Evolutionary conservation across 2,113 vertebrate genomes (phyloP).

Genomic region (Erythrocercus mccallii): DNA sequence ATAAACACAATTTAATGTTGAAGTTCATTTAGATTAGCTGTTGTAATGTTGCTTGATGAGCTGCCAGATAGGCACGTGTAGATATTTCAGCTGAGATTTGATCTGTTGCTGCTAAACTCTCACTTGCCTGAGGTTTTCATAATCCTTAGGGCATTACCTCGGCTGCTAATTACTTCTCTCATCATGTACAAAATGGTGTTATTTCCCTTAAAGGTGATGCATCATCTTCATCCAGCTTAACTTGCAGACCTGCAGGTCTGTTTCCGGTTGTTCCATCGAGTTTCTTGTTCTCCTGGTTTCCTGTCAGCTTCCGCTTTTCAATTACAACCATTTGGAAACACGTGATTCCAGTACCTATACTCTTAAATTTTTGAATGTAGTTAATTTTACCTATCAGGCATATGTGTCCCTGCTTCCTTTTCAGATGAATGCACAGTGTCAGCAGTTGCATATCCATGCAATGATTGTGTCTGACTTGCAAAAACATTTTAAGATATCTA

Average conservation of each 20-base stretch:
- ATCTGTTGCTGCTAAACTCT: constrained; percentile 46
- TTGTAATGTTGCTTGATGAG: constrained; percentile 30
- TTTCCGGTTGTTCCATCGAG: constrained; percentile 1
- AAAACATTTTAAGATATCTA: background rate
- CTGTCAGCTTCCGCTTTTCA: constrained; percentile 35
- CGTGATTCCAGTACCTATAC: background rate
- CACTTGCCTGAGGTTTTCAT: constrained; percentile 51
- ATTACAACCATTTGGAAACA: background rate
- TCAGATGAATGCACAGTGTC: background rate
- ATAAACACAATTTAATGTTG: constrained; percentile 25
- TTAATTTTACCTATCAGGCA: constrained; percentile 5
- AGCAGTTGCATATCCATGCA: background rate
- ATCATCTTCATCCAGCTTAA: constrained; percentile 18
- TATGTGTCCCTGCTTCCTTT: background rate
- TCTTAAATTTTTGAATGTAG: constrained; percentile 33
- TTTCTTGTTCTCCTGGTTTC: constrained; percentile 37
- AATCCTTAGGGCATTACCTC: constrained; percentile 13
- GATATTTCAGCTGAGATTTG: constrained; percentile 5
- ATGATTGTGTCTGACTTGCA: background rate
- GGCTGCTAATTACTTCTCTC: constrained; percentile 56
- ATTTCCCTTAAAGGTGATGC: constrained; percentile 57
- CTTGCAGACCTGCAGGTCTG: constrained; percentile 36
- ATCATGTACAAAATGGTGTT: constrained; percentile 42
- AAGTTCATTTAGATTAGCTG: constrained; percentile 21
- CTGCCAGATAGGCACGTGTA: constrained; percentile 15